Conservation (phyloP, 1,140 invertebrate species). For the Dreissena rostriformis region DNA sequence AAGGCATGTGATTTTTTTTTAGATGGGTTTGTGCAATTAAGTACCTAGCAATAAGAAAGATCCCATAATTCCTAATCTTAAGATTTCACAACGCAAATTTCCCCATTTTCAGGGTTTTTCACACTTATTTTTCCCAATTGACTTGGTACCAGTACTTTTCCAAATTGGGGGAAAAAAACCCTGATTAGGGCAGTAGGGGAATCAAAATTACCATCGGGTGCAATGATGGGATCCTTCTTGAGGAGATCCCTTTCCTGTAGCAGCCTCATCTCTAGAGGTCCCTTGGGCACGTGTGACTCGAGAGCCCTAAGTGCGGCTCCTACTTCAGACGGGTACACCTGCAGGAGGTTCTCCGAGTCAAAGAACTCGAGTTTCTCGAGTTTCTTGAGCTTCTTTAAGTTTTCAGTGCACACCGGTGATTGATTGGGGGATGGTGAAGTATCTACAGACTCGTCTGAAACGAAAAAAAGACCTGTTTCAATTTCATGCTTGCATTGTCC, state of each 20-base stretch:
- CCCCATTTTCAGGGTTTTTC: too few relatives aligned
- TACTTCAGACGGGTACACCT: constrained; percentile 33
- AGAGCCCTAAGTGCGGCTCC: constrained; percentile 8
- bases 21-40: too few relatives aligned
- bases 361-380: not conserved
- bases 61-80: too few relatives aligned
- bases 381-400: too few relatives aligned
- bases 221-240: constrained; percentile 50
- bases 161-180: not conserved
- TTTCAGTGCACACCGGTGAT: too few relatives aligned
- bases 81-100: too few relatives aligned
- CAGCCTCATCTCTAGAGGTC: constrained; percentile 40
- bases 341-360: constrained; percentile 1
- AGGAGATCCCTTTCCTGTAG: constrained; percentile 27
- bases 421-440: too few relatives aligned
- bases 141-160: not conserved
- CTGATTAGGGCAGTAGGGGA: not conserved
- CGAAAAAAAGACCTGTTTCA: too few relatives aligned
- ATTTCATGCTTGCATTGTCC: too few relatives aligned
- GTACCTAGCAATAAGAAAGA: too few relatives aligned
- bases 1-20: too few relatives aligned
- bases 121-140: not conserved
- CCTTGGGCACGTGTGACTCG: not conserved
- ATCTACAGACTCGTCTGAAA: too few relatives aligned
- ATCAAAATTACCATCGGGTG: constrained; percentile 38